Base-by-base conservation (phyloP, 2,888 invertebrate species). In the Megastigmus dorsalis region DNA sequence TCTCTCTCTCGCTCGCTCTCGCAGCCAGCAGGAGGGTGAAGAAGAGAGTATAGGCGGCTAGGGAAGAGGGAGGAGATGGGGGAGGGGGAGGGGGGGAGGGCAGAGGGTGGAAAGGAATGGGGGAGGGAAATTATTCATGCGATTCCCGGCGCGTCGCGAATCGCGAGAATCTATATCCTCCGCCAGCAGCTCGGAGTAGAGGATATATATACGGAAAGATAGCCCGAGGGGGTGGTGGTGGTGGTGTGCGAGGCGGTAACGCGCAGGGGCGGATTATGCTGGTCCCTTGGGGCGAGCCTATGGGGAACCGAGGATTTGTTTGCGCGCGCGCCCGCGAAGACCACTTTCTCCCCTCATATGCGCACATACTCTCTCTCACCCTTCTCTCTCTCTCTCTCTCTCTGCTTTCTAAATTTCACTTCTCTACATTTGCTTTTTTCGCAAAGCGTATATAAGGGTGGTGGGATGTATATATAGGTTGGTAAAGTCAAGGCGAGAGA, bases 251-350 rank as follows among this genome's bases (percentile, higher is more conserved):
- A n/a, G n/a, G n/a, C 20, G 7, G 23, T 20, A 15, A 41, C 30
- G 36, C 33, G 36, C 33, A 68, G 57, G 67, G 73, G 59, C 60
- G 69, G 69, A 50, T 65, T 69, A 55, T 63, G 57, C 45, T 18
- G 30, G 74, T 76, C 82, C 84, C 84, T 79, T 54, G 41, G 84
- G 81, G 84, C n/a, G n/a, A n/a, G 80, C 79, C 79, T 41, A n/a
- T n/a, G 36, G 68, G 43, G 28, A 63, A 62, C 57, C 48, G 57
- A 69, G 63, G 69, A 74, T 74, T 63, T 74, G 74, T 69, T 74
- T 74, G 60, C 52, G 60, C 48, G 18, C 20, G 2, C 41, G 18
- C 57, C 20, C 54, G 62, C 15, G 41, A 15, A n/a, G n/a, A n/a
- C n/a, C n/a, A n/a, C n/a, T n/a, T n/a, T n/a, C n/a, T n/a, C n/a